Evolutionary conservation across 2,888 invertebrate genomes (phyloP), one percentile per base, ranked within the genome.

Genomic region (Cantharis rustica): DNA sequence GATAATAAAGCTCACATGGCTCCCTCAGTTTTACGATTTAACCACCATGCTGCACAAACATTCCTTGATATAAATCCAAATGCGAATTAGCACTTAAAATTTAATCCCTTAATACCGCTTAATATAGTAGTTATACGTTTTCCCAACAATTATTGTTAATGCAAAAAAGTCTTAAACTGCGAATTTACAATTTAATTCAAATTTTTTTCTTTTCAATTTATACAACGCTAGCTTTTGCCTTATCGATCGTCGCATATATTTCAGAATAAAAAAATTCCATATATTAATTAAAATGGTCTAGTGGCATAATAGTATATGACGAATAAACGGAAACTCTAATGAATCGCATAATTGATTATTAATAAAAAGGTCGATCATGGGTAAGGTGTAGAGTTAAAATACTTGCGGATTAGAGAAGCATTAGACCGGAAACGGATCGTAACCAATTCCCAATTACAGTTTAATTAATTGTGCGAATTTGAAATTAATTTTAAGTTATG

Each of bases 301-400:
- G 7, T 47, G 47, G 47, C 7, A 47, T 47, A 2, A 23, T 11
- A 16, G 20, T 63, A 20, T 64, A 20, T 17, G 5, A 64, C 7
- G 64, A n/a, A 20, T 3, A 66, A 73, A 69, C 62, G 64, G 27
- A 72, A 72, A 69, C 69, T 72, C 70, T 63, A 76, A 77, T 77
- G 73, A 71, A 77, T 78, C 74, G 75, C 73, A 69, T 76, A 76
- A 80, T 80, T 80, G 79, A 80, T 78, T 78, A 78, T 78, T 78
- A 80, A 76, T 76, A 75, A 78, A 64, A 72, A 68, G 76, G 74
- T 75, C 78, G 80, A 78, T 77, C 77, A 70, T 68, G n/a, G 72
- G 47, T 62, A 15, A 68, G 69, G 20, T 72, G 68, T n/a, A 73
- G 63, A 74, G 74, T 75, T 72, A 77, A 74, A 77, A 77, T 77